Conservation (phyloP, 2,113 vertebrate genomes). For the Synodontis membranacea region DNA sequence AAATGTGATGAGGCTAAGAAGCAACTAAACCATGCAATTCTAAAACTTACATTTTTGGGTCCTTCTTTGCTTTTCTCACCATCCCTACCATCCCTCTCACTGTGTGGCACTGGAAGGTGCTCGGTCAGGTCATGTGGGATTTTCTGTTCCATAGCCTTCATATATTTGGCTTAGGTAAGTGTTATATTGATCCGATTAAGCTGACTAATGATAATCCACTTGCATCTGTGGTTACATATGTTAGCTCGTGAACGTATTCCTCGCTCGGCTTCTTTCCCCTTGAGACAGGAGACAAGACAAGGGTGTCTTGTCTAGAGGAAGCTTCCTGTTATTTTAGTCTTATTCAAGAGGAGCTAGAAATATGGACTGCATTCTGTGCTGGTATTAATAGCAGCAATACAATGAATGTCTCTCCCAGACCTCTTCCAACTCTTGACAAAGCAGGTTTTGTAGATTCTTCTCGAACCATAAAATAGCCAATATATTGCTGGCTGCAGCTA, state of each 20-base stretch:
- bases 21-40: neutral
- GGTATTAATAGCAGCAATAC: neutral
- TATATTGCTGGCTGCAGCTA: neutral
- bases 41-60: neutral
- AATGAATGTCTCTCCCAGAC: no score
- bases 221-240: neutral
- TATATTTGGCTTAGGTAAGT: neutral
- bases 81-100: neutral
- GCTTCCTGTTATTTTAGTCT: neutral
- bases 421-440: neutral
- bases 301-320: neutral
- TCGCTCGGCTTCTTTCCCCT: neutral
- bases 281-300: neutral
- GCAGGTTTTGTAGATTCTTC: neutral
- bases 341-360: neutral
- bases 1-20: neutral
- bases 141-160: neutral
- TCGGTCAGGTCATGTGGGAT: slow-evolving; percentile 1
- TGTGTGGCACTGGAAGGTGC: neutral
- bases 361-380: neutral
- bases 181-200: slow-evolving; percentile 8
- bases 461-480: neutral
- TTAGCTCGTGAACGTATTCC: neutral
- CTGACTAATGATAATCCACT: neutral
- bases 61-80: neutral